Evolutionary conservation across 2,797 vertebrate species (phyloP), one percentile per base, ranked within the genome.

Genomic region (Enteromius afrohamiltoni): DNA sequence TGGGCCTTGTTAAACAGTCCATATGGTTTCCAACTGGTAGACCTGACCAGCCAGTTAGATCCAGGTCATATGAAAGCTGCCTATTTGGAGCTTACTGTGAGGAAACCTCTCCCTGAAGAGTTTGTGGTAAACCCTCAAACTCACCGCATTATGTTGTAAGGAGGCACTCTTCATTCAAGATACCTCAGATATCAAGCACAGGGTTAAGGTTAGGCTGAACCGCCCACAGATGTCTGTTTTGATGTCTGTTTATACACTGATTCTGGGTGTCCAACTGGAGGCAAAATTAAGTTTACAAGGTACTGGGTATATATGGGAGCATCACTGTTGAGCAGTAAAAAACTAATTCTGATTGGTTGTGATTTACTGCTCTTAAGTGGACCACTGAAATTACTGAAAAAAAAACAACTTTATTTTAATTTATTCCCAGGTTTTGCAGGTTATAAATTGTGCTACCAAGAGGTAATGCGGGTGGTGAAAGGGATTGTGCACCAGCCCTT

Each of bases 381-480:
- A 70, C 40, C 37, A 45, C 68, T 58, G 55, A 58, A 58, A 58
- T 11, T 23, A 11, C 55, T 58, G 55, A 23, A 58, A 23, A 53
- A 60, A 60, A 26, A 11, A 45, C 42, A 42, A 42, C 42, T 45
- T 45, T 45, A 45, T 45, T 58, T 58, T 11, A 68, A 68, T 87
- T 53, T 75, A 17, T 73, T 76, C n/a, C 40, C 88, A 99, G 98
- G 97, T 85, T 95, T 96, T 70, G 95, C 94, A 6, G 97, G 98
- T 85, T 99, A 99, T 86, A 96, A 96, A 87, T 92, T 97, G 87
- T 99, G 98, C 93, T 99, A 99, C 89, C 91, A 95, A 0, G 97
- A 99, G 92, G 96, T 98, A 80, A 93, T 95, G 89, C 96, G 90
- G 85, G 96, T 99, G 75, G 95, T 99, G 82, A 96, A 94, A 89